These are phyloP conservation scores for Holotrichia oblita DNA, from an alignment of 1,140 invertebrate genomes.

Conservation along the genomic window DNA sequence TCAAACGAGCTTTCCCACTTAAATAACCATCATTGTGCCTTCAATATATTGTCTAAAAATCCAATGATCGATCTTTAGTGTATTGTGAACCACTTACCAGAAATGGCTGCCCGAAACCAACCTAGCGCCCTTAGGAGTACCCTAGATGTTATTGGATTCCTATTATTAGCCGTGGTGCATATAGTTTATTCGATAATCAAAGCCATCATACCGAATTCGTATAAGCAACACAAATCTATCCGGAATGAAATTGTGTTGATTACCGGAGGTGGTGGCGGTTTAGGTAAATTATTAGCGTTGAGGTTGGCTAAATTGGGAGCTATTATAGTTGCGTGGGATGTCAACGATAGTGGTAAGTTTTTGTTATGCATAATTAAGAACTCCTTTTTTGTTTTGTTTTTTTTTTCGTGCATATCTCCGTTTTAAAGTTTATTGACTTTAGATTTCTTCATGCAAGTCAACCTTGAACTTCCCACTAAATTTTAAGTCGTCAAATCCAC, in stretches of 20 bases:
- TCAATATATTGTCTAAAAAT: too few relatives aligned
- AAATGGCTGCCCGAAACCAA: constrained; percentile 45
- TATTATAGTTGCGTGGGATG: constrained; percentile 89
- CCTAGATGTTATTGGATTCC: constrained; percentile 70
- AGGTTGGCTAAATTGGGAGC: constrained; percentile 82
- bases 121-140: constrained; percentile 62
- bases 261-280: constrained; percentile 89
- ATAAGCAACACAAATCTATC: constrained; percentile 68
- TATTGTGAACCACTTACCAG: neutral
- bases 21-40: too few relatives aligned
- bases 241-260: constrained; percentile 81
- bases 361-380: too few relatives aligned
- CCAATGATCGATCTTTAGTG: neutral
- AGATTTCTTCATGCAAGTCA: neutral
- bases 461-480: neutral
- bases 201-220: constrained; percentile 61
- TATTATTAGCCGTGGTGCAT: constrained; percentile 66
- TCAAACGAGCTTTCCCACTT: too few relatives aligned
- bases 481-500: neutral
- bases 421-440: neutral
- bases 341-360: constrained; percentile 80
- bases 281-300: constrained; percentile 85
- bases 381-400: too few relatives aligned
- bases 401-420: neutral
- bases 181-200: constrained; percentile 59